phyloP scores from a whole-genome alignment of 2,797 vertebrate species.

The Microtus agrestis region DNA sequence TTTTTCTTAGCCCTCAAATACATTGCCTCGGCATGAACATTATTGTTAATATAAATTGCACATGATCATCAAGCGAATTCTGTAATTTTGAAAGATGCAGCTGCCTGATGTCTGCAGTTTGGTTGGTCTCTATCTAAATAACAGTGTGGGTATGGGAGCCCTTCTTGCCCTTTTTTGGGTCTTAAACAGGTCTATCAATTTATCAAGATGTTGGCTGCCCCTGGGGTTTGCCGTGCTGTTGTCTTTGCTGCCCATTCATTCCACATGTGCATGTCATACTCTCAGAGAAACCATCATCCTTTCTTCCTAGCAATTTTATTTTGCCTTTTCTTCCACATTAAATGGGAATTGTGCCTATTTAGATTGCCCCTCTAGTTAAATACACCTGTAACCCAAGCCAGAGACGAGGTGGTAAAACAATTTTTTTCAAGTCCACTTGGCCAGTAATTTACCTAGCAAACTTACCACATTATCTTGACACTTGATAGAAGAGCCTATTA shows the following conservation, averaged over 20 bases:
- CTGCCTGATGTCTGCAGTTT: constrained; percentile 64
- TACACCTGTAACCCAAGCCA: constrained; percentile 60
- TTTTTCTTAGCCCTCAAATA: constrained; percentile 79
- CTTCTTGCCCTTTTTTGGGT: constrained; percentile 10
- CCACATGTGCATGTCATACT: constrained; percentile 35
- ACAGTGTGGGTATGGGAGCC: background rate
- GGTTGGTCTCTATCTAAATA: constrained; percentile 62
- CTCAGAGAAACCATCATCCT: background rate
- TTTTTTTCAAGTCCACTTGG: constrained; percentile 65
- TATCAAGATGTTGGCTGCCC: constrained; percentile 48
- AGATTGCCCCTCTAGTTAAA: constrained; percentile 67
- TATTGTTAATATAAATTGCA: constrained; percentile 72
- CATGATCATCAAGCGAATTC: constrained; percentile 68
- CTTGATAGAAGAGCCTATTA: constrained; percentile 72
- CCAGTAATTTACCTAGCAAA: constrained; percentile 72
- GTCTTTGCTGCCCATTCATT: no score
- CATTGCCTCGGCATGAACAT: constrained; percentile 77
- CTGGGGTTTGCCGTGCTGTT: constrained; percentile 26
- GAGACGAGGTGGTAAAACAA: constrained; percentile 70
- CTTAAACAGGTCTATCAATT: constrained; percentile 31
- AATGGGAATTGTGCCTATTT: constrained; percentile 80
- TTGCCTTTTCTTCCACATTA: constrained; percentile 67
- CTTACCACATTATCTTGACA: constrained; percentile 73
- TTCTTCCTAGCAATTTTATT: constrained; percentile 39
- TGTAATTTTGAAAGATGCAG: constrained; percentile 67